Evolutionary conservation across 2,888 invertebrate genomes (phyloP).

Genomic region (Scaptomyza caliginosa): DNA sequence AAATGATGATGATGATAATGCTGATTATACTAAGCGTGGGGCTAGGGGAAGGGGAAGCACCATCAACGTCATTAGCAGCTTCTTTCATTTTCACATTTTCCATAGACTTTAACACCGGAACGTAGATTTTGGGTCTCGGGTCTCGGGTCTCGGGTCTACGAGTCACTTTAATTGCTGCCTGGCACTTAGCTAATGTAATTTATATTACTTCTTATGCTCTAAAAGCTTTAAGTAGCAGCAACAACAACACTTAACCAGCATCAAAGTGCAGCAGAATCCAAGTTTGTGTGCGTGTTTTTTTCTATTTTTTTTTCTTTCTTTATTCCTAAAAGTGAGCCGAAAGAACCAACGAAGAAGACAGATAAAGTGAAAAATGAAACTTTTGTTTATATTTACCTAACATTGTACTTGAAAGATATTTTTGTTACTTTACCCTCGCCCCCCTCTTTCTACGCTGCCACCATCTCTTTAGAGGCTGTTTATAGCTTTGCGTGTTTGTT

Average conservation of each 20-base stretch:
- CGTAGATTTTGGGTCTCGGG: constrained; percentile 3
- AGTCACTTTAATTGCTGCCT: constrained; percentile 68
- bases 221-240: constrained; percentile 78
- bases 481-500: constrained; percentile 62
- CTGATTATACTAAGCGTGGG: constrained; percentile 11
- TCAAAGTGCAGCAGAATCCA: constrained; percentile 61
- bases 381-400: constrained; percentile 81
- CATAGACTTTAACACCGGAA: not conserved
- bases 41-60: not conserved
- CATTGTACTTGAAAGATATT: constrained; percentile 82
- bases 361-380: constrained; percentile 17
- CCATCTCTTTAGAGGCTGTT: not conserved
- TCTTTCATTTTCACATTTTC: constrained; percentile 42
- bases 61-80: constrained; percentile 68
- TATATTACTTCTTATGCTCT: constrained; percentile 76
- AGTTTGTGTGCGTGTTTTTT: too few species aligned
- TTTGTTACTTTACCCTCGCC: constrained; percentile 49
- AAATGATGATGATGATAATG: constrained; percentile 38
- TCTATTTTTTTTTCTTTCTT: not conserved
- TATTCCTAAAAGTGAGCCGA: constrained; percentile 16
- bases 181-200: constrained; percentile 77
- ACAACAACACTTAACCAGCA: constrained; percentile 32
- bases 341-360: not conserved
- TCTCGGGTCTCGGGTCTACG: constrained; percentile 7
- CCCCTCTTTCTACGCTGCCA: not conserved